phyloP scores from a whole-genome alignment of 2,113 vertebrate genomes.

The Hemibagrus wyckioides region DNA sequence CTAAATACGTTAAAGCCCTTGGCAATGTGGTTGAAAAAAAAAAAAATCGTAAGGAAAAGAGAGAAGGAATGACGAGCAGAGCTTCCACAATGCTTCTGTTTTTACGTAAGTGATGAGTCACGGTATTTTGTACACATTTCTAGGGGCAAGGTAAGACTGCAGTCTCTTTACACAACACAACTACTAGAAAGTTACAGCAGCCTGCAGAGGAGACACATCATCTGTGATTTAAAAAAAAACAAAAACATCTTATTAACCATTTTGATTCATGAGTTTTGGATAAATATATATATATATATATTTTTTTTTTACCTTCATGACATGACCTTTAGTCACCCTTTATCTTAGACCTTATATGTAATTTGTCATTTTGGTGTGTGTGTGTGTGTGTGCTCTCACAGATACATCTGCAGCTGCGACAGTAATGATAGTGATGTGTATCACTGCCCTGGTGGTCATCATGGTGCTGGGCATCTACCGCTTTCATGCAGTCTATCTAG shows the following conservation, averaged over 20 bases:
- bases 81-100: background rate
- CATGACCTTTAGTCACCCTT: background rate
- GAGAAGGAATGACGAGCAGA: background rate
- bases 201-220: background rate
- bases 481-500: constrained; percentile 72
- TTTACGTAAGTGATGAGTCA: background rate
- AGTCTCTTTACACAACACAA: background rate
- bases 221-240: background rate
- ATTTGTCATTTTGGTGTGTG: constrained; percentile 3
- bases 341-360: background rate
- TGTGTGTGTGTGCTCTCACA: constrained; percentile 47
- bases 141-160: background rate
- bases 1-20: background rate
- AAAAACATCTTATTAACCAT: background rate
- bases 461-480: constrained; percentile 79
- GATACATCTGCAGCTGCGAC: constrained; percentile 80
- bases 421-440: constrained; percentile 75
- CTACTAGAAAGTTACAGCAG: background rate
- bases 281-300: too few species aligned
- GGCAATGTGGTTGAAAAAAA: background rate
- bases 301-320: background rate
- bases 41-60: background rate
- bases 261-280: background rate
- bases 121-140: background rate
- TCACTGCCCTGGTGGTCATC: constrained; percentile 78